Percentiles rank a stretch among this genome's conserved stretches.
Evolutionary conservation across 2,888 invertebrate genomes (phyloP).

Genomic region (Callinectes sapidus): DNA sequence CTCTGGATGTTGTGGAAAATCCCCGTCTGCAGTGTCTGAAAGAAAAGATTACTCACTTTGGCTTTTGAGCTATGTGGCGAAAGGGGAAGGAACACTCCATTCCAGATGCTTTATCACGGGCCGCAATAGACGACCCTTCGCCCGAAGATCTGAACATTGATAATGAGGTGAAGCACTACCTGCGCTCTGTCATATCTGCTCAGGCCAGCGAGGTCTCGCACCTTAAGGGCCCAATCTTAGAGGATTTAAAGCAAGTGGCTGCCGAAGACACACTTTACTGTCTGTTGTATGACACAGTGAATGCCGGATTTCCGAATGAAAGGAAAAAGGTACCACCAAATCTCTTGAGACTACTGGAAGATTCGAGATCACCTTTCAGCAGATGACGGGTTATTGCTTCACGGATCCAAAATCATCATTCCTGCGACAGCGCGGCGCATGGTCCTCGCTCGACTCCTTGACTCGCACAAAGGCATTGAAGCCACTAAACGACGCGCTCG

Average conservation of each 20-base stretch:
- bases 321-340: not conserved
- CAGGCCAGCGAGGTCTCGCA: not conserved
- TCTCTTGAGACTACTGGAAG: slow-evolving; percentile 38
- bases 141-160: not conserved
- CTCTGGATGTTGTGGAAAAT: slow-evolving; percentile 54
- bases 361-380: not conserved
- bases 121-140: not conserved
- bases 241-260: slow-evolving; percentile 18
- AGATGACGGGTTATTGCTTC: slow-evolving; percentile 23
- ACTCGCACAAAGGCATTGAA: too few species aligned
- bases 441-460: not conserved
- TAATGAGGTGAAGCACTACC: not conserved
- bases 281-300: not conserved
- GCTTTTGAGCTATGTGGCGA: slow-evolving; percentile 46
- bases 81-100: slow-evolving; percentile 4
- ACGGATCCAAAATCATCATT: not conserved
- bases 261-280: not conserved
- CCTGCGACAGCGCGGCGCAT: not conserved
- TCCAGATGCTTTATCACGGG: slow-evolving; percentile 40
- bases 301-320: not conserved
- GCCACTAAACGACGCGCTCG: slow-evolving; percentile 11
- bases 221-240: not conserved
- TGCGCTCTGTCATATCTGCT: not conserved
- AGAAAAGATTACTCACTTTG: slow-evolving; percentile 22
- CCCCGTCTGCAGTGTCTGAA: slow-evolving; percentile 47